Conservation (phyloP, 2,797 vertebrate genomes). For the Danio kyathit region DNA sequence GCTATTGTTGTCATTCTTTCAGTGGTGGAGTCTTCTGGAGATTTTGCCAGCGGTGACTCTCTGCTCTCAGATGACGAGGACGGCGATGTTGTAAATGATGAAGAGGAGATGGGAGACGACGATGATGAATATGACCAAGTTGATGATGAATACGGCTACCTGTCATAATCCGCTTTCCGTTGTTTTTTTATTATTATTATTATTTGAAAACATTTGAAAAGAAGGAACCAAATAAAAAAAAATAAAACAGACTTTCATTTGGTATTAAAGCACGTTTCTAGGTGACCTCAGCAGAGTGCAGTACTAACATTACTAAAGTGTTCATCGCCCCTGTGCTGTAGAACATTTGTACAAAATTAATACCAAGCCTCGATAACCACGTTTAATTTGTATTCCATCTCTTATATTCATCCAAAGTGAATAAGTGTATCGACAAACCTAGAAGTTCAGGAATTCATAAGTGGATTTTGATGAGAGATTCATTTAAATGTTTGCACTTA, state of each 20-base stretch:
- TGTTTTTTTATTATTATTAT: conserved; percentile 9
- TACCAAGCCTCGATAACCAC: conserved; percentile 74
- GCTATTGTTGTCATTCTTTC: conserved; percentile 39
- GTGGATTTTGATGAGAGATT: conserved; percentile 5
- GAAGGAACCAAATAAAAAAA: conserved; percentile 42
- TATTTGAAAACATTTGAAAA: conserved; percentile 55
- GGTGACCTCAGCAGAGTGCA: conserved; percentile 79
- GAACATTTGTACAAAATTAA: conserved; percentile 91
- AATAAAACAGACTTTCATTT: conserved; percentile 69
- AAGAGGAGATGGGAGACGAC: conserved; percentile 86
- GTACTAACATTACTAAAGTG: conserved; percentile 81
- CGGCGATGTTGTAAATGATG: conserved; percentile 83
- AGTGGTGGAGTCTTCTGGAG: conserved; percentile 90
- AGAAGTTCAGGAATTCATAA: conserved; percentile 36
- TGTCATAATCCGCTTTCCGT: conserved; percentile 78
- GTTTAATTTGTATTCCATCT: conserved; percentile 82
- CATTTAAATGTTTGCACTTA: conserved; percentile 31
- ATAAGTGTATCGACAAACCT: conserved; percentile 66
- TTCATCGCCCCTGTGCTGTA: conserved; percentile 73
- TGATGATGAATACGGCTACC: conserved; percentile 87
- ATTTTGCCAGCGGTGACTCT: conserved; percentile 92
- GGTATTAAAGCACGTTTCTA: conserved; percentile 86
- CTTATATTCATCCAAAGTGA: conserved; percentile 66
- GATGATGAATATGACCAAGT: conserved; percentile 89
- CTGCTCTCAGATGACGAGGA: conserved; percentile 89